Base-by-base conservation (phyloP, 2,113 vertebrate genomes). In the Lophotis ruficrista region DNA sequence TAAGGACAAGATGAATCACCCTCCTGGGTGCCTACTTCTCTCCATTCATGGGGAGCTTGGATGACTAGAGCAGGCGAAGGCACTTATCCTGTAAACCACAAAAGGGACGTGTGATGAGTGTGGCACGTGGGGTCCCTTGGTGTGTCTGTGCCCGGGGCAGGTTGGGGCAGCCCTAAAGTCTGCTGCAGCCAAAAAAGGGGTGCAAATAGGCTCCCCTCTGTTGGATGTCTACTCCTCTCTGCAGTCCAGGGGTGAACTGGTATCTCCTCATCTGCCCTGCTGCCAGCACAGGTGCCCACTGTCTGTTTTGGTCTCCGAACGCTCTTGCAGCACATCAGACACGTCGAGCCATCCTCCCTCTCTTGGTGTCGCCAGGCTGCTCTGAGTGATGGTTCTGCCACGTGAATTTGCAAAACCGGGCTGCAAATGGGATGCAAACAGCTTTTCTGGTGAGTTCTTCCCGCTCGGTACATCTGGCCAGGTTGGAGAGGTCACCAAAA, bases 1-100 rank as follows among this genome's bases (percentile, higher is more conserved):
- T 68, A 82, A 92, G 77, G 93, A 82, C 90, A 66, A 82, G 60
- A 83, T 92, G 90, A 90, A 83, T 94, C 90, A 93, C 54, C 48
- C 31, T 58, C 60, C 30, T 35, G 41, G 82, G 86, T 64, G 28
- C 54, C 76, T n/a, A 17, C n/a, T 62, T 61, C 57, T 35, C 60
- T 47, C 86, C 82, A 83, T 90, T 78, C 60, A 73, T 18, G 10
- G 82, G 47, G 48, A 62, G 22, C 18, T 51, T 19, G 58, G 65
- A 68, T 57, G 76, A 41, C 41, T 43, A 14, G 57, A 11, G 22
- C 64, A 41, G 48, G 56, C n/a, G 71, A n/a, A 62, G 70, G 33
- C n/a, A 25, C 81, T 56, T 56, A 43, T 31, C 22, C 35, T 7
- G 12, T 17, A 24, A 78, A n/a, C 28, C 81, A 41, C 2, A 0